A percentile compares a stretch with the other conserved stretches of the same genome.
These are phyloP conservation scores for Phalangium opilio DNA, from an alignment of 2,888 invertebrate species.

Conservation along the genomic window DNA sequence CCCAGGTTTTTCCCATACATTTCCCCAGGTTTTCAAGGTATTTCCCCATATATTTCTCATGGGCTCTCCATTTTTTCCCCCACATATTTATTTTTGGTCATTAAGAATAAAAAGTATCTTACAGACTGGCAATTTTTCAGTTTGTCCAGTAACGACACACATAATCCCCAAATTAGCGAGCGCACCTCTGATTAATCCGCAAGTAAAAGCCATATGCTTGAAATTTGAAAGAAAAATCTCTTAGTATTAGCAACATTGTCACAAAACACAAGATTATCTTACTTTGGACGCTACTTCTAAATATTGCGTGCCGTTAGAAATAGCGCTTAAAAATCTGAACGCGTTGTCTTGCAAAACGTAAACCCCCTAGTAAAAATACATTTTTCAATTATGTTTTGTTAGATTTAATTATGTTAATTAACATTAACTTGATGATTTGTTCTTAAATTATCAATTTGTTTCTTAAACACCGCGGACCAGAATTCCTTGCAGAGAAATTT, in stretches of 20 bases:
- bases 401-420: too few relatives aligned
- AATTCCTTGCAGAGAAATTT: slow-evolving; percentile 99
- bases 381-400: too few relatives aligned
- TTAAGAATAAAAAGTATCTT: slow-evolving; percentile 41
- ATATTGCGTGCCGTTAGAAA: slow-evolving; percentile 79
- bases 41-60: too few relatives aligned
- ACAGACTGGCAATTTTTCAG: slow-evolving; percentile 77
- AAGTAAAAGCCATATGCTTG: slow-evolving; percentile 81
- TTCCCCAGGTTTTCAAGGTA: too few relatives aligned
- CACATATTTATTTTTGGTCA: too few relatives aligned
- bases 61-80: too few relatives aligned
- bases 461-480: slow-evolving; percentile 94
- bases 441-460: slow-evolving; percentile 90
- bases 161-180: slow-evolving; percentile 84
- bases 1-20: too few relatives aligned
- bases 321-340: slow-evolving; percentile 73
- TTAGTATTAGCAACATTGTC: background rate
- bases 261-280: slow-evolving; percentile 23
- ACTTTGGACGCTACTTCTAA: slow-evolving; percentile 76
- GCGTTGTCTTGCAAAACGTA: slow-evolving; percentile 94
- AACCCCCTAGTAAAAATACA: slow-evolving; percentile 66
- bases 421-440: slow-evolving; percentile 71
- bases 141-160: slow-evolving; percentile 88
- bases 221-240: too few relatives aligned
- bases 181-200: slow-evolving; percentile 86